Evolutionary conservation across 2,797 vertebrate genomes (phyloP).

Genomic region (Gambelia wislizenii): DNA sequence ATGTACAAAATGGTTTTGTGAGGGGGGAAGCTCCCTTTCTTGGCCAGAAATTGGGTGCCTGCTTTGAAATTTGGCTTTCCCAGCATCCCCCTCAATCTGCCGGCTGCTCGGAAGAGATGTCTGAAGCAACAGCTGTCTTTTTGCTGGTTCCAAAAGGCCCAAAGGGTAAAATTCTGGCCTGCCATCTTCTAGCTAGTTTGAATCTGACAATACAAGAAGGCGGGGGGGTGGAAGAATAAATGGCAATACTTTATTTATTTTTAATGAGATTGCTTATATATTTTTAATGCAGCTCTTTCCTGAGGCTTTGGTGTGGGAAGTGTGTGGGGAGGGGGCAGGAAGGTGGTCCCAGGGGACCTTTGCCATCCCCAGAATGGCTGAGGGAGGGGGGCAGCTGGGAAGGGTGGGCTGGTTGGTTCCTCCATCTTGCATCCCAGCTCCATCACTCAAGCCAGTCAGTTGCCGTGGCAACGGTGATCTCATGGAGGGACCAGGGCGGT

Average conservation of each 20-base stretch:
- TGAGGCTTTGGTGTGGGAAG: neutral
- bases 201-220: neutral
- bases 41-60: neutral
- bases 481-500: constrained; percentile 74
- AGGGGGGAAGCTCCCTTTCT: neutral
- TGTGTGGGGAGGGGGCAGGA: neutral
- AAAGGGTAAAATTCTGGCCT: neutral
- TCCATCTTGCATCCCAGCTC: neutral
- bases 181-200: neutral
- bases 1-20: neutral
- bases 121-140: neutral
- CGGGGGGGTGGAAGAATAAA: no score
- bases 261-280: no score
- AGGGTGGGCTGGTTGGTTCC: neutral
- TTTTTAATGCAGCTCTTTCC: neutral
- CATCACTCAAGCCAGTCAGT: constrained; percentile 37
- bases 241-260: no score
- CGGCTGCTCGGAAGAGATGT: neutral
- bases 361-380: neutral
- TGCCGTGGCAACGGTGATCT: constrained; percentile 73
- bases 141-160: neutral
- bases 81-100: neutral
- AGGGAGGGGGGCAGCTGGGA: no score
- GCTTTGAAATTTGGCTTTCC: neutral
- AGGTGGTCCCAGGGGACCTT: neutral